These are phyloP conservation scores for Manis javanica DNA, from an alignment of 2,797 vertebrate species.

Conservation along the genomic window DNA sequence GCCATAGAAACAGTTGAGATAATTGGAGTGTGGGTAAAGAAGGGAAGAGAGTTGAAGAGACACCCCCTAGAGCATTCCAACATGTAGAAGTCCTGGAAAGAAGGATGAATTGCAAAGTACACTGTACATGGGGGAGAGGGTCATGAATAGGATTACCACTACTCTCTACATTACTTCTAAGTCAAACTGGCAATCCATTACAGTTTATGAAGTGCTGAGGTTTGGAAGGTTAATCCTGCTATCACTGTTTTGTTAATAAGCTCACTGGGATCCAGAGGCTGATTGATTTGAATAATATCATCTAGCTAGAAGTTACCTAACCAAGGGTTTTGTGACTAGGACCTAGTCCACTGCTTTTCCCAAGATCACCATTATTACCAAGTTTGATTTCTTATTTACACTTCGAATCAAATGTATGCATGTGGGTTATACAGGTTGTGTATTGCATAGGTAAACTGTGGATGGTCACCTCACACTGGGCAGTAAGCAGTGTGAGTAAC, in stretches of 20 bases:
- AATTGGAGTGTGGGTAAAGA: not conserved
- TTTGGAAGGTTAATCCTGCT: not conserved
- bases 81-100: not conserved
- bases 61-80: not conserved
- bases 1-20: not conserved
- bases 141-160: not conserved
- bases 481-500: not conserved
- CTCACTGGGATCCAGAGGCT: not conserved
- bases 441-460: not conserved
- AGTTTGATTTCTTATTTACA: not conserved
- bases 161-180: not conserved
- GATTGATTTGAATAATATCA: conserved; percentile 16
- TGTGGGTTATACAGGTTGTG: not conserved
- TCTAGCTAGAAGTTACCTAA: not conserved
- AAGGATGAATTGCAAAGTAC: not conserved
- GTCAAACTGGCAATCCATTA: not conserved
- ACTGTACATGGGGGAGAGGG: not conserved
- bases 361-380: not conserved
- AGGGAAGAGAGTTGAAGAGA: not conserved
- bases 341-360: not conserved
- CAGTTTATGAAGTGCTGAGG: not conserved
- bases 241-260: not conserved
- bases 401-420: not conserved
- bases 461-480: not conserved
- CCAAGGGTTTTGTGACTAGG: not conserved